Evolutionary conservation across 2,888 invertebrate species (phyloP).

Genomic region (Leptopilina myrica): DNA sequence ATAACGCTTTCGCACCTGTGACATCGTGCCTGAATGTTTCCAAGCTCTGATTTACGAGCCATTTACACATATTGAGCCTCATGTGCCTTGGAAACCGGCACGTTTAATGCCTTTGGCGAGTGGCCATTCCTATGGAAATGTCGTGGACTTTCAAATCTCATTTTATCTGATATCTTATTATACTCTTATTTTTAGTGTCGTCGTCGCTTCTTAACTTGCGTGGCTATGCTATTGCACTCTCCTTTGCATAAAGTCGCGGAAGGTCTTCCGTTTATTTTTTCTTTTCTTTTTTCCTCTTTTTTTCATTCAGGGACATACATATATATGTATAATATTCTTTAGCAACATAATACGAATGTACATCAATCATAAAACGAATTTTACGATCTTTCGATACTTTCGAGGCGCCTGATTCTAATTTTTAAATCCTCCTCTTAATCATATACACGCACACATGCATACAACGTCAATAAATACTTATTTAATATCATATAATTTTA

Average conservation of each 20-base stretch:
- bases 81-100: conserved; percentile 54
- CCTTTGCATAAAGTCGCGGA: conserved; percentile 21
- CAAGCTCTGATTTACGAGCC: conserved; percentile 61
- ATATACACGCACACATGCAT: not conserved
- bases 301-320: not conserved
- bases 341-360: not conserved
- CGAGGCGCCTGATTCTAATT: conserved; percentile 11
- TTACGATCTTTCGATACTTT: conserved; percentile 14
- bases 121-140: conserved; percentile 63
- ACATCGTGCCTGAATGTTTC: conserved; percentile 55
- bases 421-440: conserved; percentile 22
- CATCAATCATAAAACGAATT: conserved; percentile 32
- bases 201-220: conserved; percentile 39
- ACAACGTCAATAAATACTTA: not conserved
- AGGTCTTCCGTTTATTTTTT: conserved; percentile 49
- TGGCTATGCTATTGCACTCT: conserved; percentile 42
- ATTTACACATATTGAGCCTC: conserved; percentile 61
- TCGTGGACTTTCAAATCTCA: conserved; percentile 59
- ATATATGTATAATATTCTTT: conserved; percentile 1
- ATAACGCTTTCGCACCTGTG: conserved; percentile 60
- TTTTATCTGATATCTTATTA: conserved; percentile 62
- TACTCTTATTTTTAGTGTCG: conserved; percentile 56
- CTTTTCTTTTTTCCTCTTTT: not conserved
- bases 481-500: too few species aligned
- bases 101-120: conserved; percentile 59